Conservation (phyloP, 2,113 vertebrate genomes). For the Numenius arquata region DNA sequence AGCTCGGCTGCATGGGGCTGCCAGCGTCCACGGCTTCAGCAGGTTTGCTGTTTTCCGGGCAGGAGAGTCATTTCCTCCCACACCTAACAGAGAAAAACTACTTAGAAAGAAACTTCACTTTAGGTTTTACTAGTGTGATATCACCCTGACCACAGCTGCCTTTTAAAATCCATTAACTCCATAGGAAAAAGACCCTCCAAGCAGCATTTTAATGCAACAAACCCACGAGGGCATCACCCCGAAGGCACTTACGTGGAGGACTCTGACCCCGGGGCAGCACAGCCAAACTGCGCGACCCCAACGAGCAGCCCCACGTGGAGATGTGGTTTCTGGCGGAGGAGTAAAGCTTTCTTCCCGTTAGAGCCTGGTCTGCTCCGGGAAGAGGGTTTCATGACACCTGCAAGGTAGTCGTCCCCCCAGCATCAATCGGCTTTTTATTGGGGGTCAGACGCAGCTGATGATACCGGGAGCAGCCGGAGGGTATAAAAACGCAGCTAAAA, state of each 20-base stretch:
- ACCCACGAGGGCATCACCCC: background rate
- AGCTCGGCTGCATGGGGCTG: background rate
- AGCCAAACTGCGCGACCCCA: background rate
- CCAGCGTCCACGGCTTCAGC: fast-evolving
- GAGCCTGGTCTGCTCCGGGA: background rate
- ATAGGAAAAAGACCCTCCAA: background rate
- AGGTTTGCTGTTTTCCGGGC: background rate
- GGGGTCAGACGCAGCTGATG: background rate
- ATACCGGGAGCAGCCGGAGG: fast-evolving
- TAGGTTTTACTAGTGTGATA: background rate
- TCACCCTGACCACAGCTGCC: background rate
- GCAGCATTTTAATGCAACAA: background rate
- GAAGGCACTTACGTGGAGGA: background rate
- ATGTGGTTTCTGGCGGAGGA: background rate
- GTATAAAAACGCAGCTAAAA: background rate
- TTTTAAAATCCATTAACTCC: background rate
- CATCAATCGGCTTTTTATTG: fast-evolving
- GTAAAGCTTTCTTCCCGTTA: background rate
- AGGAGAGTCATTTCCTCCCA: background rate
- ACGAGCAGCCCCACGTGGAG: fast-evolving
- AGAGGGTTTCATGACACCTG: background rate
- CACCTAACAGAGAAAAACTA: background rate
- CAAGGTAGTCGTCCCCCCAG: background rate
- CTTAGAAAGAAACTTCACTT: background rate
- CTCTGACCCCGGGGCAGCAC: background rate